Conservation (phyloP, 2,113 vertebrate genomes). For the Amblyornis subalaris region DNA sequence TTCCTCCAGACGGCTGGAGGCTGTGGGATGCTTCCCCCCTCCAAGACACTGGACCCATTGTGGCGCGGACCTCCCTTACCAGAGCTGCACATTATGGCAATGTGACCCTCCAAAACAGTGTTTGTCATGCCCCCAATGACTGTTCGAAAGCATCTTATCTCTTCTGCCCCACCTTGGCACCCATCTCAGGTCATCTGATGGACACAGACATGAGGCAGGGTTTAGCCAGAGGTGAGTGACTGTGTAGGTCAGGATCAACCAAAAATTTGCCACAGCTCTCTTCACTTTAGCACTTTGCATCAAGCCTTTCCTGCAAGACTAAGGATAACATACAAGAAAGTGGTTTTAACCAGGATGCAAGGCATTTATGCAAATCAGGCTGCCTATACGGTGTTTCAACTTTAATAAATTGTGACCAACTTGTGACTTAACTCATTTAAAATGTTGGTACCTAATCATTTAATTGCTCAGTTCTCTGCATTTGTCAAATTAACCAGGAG, state of each 20-base stretch:
- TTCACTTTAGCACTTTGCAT: not conserved
- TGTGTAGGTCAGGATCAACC: not conserved
- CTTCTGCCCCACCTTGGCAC: not conserved
- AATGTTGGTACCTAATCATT: not conserved
- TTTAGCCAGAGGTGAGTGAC: not conserved
- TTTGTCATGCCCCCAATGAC: fast-evolving
- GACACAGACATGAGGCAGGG: not conserved
- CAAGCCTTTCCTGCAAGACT: not conserved
- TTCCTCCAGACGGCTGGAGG: not conserved
- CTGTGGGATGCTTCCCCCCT: fast-evolving
- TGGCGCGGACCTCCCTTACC: not conserved
- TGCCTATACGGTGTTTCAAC: not conserved
- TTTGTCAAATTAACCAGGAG: not conserved
- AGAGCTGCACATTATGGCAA: not conserved
- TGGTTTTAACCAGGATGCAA: not conserved
- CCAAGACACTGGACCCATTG: fast-evolving
- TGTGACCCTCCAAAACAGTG: not conserved
- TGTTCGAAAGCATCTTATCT: not conserved
- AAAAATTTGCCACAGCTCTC: not conserved
- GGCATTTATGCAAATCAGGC: not conserved
- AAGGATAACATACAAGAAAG: not conserved
- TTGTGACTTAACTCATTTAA: not conserved
- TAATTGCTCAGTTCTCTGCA: not conserved
- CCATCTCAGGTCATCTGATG: not conserved
- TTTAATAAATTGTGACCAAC: not conserved